Percentiles rank a stretch among this genome's conserved stretches.
Conservation (phyloP, 1,140 invertebrate species). For the Cyclargus thomasi region DNA sequence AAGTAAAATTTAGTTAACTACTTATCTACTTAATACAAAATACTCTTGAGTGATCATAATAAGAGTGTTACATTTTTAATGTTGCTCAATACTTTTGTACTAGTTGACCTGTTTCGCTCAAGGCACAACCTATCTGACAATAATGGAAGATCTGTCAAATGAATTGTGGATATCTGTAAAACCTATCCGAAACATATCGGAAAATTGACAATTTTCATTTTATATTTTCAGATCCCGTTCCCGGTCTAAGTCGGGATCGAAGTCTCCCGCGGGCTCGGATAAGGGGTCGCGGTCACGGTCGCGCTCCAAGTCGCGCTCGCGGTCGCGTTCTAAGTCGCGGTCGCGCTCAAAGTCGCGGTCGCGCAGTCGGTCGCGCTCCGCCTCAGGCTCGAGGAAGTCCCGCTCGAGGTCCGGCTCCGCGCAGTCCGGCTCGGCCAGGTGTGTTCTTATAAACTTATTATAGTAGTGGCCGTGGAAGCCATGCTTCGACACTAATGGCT, state of each 20-base stretch:
- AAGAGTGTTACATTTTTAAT: too few species aligned
- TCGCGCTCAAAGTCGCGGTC: slow-evolving; percentile 43
- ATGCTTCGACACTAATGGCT: too few species aligned
- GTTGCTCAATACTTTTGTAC: too few species aligned
- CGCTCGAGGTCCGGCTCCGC: slow-evolving; percentile 26
- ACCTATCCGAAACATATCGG: too few species aligned
- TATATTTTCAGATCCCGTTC: slow-evolving; percentile 39
- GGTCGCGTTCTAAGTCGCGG: slow-evolving; percentile 35
- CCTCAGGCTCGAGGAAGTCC: slow-evolving; percentile 43
- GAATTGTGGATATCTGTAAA: too few species aligned
- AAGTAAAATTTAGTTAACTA: too few species aligned
- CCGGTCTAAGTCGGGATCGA: slow-evolving; percentile 44
- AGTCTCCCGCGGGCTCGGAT: slow-evolving; percentile 53
- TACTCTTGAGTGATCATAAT: too few species aligned
- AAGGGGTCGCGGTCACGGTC: slow-evolving; percentile 23
- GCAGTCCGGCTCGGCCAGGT: slow-evolving; percentile 19
- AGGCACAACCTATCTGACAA: too few species aligned
- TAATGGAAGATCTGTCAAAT: background rate
- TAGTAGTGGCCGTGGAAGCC: too few species aligned
- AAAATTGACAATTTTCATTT: slow-evolving; percentile 5
- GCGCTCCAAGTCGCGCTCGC: slow-evolving; percentile 46
- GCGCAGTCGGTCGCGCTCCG: slow-evolving; percentile 39
- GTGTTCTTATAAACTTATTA: too few species aligned
- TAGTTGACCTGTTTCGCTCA: too few species aligned
- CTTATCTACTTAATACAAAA: too few species aligned